Evolutionary conservation across 2,888 invertebrate species (phyloP), one percentile per base, ranked within the genome.

Genomic region (Acanthosoma haemorrhoidale): DNA sequence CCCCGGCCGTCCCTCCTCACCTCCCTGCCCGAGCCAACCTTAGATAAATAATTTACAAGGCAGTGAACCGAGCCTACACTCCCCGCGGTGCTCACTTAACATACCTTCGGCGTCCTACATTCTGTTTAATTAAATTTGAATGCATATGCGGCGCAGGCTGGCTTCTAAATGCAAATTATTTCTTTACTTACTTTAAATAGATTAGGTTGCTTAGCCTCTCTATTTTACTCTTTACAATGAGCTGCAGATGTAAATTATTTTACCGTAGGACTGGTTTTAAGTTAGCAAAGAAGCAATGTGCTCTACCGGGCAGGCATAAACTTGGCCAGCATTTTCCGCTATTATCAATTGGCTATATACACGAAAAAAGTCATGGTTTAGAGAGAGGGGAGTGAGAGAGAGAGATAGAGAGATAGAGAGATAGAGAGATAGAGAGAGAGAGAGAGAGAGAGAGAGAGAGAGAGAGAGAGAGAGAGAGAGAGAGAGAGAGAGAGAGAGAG

Each of bases 111-210:
- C 51, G 51, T 25, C 21, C 51, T 51, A 51, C 51, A 51, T 51
- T 25, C 51, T 51, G 51, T 51, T 51, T 51, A 51, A 51, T 51
- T 51, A 51, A 51, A 51, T 51, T 51, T 25, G 51, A 51, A 51
- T 51, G 51, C 51, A 51, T 51, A 51, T n/a, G 51, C 25, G 25
- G 51, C 25, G 25, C n/a, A n/a, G 25, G 13, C 51, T 25, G 18
- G 18, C 18, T 43, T 43, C 51, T 51, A 51, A 51, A 51, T 51
- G 51, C 51, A 51, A 51, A 51, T 51, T 25, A 51, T 51, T 51
- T 51, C 51, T 51, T 51, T 51, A 51, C 25, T 51, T 51, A 51
- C 51, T 51, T 51, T 51, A 25, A 51, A 29, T n/a, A 25, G 51
- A n/a, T 51, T n/a, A 51, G 13, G 29, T 18, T n/a, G n/a, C n/a